Evolutionary conservation across 1,140 invertebrate species (phyloP).

Genomic region (Heliconius himera): DNA sequence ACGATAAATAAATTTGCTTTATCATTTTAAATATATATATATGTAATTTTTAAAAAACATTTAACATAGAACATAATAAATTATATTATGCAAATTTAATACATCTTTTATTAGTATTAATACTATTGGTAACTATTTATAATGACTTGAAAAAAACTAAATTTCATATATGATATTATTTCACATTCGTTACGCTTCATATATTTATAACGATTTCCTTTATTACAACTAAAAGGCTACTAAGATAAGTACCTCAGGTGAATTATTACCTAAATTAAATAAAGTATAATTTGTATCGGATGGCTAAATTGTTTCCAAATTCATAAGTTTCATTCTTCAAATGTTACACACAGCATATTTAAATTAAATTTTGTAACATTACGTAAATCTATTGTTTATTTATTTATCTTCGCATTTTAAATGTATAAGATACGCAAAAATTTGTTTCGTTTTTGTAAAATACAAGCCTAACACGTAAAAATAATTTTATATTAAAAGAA

Average conservation of each 20-base stretch:
- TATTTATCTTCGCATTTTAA: neutral
- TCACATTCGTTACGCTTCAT: neutral
- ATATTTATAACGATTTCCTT: neutral
- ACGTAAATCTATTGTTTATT: neutral
- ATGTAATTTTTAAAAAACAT: neutral
- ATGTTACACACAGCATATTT: neutral
- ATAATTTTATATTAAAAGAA: neutral
- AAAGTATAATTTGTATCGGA: neutral
- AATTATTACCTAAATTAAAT: neutral
- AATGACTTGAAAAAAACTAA: neutral
- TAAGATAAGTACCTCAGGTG: neutral
- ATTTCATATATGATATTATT: neutral
- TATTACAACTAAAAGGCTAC: neutral
- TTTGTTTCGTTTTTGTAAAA: neutral
- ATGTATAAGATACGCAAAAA: neutral
- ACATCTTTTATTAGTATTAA: neutral
- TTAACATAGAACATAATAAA: neutral
- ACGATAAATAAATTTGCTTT: neutral
- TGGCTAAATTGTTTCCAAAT: neutral
- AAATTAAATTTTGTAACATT: neutral
- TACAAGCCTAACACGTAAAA: neutral
- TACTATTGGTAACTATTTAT: neutral
- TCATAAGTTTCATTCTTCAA: neutral
- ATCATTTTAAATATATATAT: neutral
- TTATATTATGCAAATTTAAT: neutral